phyloP scores from a whole-genome alignment of 2,113 vertebrate genomes.

The Corapipo altera region DNA sequence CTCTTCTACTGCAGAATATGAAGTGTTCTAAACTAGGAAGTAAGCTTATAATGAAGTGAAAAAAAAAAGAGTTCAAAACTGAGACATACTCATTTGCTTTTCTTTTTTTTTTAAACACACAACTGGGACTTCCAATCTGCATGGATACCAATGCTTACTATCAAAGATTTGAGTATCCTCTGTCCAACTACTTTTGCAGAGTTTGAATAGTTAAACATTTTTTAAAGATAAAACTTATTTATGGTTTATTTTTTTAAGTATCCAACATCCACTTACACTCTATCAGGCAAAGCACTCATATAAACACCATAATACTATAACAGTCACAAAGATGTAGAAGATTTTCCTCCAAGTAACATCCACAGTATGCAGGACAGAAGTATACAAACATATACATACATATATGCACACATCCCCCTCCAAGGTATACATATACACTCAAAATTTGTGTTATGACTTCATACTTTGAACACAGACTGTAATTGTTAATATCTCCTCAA shows the following conservation, averaged over 20 bases:
- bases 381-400: neutral
- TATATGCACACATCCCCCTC: rapidly evolving
- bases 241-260: neutral
- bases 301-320: neutral
- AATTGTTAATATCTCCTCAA: neutral
- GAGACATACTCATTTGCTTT: neutral
- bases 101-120: neutral
- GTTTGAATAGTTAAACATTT: neutral
- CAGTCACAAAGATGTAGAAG: neutral
- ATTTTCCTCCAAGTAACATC: neutral
- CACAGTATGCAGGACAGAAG: neutral
- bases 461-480: neutral
- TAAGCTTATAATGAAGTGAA: neutral
- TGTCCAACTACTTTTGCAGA: neutral
- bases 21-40: neutral
- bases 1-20: neutral
- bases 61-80: neutral
- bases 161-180: neutral
- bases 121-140: neutral
- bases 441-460: neutral
- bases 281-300: neutral
- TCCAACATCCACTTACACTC: neutral
- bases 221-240: neutral
- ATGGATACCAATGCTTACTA: neutral
- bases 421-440: neutral